Evolutionary conservation across 2,888 invertebrate species (phyloP).

Genomic region (Megalurothrips usitatus): DNA sequence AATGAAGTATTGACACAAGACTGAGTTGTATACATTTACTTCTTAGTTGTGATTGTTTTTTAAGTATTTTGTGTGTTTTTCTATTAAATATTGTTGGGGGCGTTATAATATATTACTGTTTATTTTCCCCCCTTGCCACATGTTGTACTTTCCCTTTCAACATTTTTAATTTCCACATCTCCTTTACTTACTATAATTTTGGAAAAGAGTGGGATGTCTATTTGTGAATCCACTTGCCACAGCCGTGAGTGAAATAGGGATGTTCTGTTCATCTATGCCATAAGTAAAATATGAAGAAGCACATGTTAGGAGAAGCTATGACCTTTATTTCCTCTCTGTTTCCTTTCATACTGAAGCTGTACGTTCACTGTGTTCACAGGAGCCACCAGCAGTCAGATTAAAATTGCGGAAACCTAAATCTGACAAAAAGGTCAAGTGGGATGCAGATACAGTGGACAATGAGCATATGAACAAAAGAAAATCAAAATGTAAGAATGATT

Average conservation of each 20-base stretch:
- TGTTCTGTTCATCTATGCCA: no score
- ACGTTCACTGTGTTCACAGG: slow-evolving; percentile 42
- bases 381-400: slow-evolving; percentile 58
- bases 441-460: slow-evolving; percentile 87
- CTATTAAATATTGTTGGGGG: neutral
- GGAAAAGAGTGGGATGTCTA: no score
- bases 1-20: no score
- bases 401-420: slow-evolving; percentile 64
- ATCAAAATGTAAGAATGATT: slow-evolving; percentile 77
- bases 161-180: no score
- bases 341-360: neutral
- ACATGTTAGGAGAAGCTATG: no score
- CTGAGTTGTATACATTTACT: no score
- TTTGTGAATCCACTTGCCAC: no score
- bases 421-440: slow-evolving; percentile 82
- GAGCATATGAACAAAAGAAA: slow-evolving; percentile 93
- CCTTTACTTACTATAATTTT: no score
- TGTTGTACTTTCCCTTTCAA: no score
- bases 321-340: neutral
- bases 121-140: neutral
- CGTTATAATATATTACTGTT: neutral
- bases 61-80: neutral
- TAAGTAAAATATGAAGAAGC: no score
- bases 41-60: neutral
- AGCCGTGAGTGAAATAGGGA: no score